These are phyloP conservation scores for Orthosia incerta DNA, from an alignment of 2,888 invertebrate species.

Conservation along the genomic window DNA sequence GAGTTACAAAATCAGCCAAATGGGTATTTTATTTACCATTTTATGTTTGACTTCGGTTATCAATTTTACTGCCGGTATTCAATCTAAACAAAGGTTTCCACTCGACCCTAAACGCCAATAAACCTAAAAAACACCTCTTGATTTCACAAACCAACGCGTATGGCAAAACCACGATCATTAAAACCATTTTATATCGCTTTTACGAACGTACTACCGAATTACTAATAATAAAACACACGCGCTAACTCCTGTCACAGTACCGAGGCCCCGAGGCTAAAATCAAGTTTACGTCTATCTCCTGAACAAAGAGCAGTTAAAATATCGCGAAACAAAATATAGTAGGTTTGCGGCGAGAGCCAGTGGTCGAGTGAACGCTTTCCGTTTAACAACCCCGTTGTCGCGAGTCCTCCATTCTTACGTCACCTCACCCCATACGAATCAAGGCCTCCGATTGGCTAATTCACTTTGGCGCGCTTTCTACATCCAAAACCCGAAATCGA, in stretches of 20 bases:
- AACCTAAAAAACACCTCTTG: slow-evolving; percentile 87
- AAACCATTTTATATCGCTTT: slow-evolving; percentile 82
- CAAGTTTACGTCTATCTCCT: slow-evolving; percentile 81
- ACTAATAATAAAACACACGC: slow-evolving; percentile 87
- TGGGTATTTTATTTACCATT: slow-evolving; percentile 63
- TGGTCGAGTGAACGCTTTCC: slow-evolving; percentile 87
- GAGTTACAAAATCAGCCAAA: slow-evolving; percentile 66
- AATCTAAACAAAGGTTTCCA: slow-evolving; percentile 87
- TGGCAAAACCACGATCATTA: slow-evolving; percentile 87
- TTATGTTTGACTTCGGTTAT: slow-evolving; percentile 70
- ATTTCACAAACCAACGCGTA: slow-evolving; percentile 86
- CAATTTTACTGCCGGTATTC: slow-evolving; percentile 82
- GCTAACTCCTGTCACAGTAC: slow-evolving; percentile 81
- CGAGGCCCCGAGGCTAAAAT: slow-evolving; percentile 81
- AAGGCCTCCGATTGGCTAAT: slow-evolving; percentile 79
- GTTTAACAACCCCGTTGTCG: slow-evolving; percentile 87
- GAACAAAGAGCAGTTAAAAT: slow-evolving; percentile 89
- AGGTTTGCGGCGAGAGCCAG: slow-evolving; percentile 82
- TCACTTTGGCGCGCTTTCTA: slow-evolving; percentile 90
- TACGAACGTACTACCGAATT: slow-evolving; percentile 84
- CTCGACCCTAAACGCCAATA: slow-evolving; percentile 85
- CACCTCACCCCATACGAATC: slow-evolving; percentile 89
- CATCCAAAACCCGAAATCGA: slow-evolving; percentile 75
- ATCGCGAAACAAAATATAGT: slow-evolving; percentile 79
- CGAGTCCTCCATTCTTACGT: slow-evolving; percentile 84